A percentile compares a stretch with the other conserved stretches of the same genome.
Conservation (phyloP, 2,797 vertebrate species). For the Chelidonichthys spinosus region DNA sequence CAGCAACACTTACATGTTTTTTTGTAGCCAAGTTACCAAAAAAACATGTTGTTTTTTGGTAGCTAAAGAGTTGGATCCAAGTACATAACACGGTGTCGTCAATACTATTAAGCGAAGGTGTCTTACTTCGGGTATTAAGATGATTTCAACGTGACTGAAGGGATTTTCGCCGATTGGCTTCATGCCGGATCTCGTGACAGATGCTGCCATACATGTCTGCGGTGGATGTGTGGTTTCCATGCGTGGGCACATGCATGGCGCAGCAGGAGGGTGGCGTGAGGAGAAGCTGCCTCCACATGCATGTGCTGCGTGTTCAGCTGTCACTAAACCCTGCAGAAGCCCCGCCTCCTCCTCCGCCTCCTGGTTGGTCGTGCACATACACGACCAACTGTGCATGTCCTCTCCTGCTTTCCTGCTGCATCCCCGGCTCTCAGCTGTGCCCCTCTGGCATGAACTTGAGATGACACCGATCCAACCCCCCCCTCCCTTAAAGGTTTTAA, state of each 20-base stretch:
- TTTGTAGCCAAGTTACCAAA: background rate
- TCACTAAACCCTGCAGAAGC: conserved; percentile 43
- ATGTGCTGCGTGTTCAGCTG: conserved; percentile 71
- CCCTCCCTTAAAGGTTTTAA: too few relatives aligned
- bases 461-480: conserved; percentile 48
- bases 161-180: background rate
- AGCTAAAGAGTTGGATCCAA: background rate
- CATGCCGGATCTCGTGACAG: conserved; percentile 26
- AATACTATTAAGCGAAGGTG: background rate
- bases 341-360: conserved; percentile 2
- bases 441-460: conserved; percentile 60
- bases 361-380: conserved; percentile 36
- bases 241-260: conserved; percentile 50
- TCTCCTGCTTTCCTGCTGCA: conserved; percentile 35
- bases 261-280: conserved; percentile 51
- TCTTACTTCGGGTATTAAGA: background rate
- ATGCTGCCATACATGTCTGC: conserved; percentile 21
- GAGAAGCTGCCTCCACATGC: conserved; percentile 37
- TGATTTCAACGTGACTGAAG: background rate
- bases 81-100: background rate
- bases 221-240: conserved; percentile 33
- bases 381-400: conserved; percentile 48
- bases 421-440: conserved; percentile 60
- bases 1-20: background rate
- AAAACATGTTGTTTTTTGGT: background rate